Evolutionary conservation across 2,797 vertebrate genomes (phyloP).

Genomic region (Ceryle rudis): DNA sequence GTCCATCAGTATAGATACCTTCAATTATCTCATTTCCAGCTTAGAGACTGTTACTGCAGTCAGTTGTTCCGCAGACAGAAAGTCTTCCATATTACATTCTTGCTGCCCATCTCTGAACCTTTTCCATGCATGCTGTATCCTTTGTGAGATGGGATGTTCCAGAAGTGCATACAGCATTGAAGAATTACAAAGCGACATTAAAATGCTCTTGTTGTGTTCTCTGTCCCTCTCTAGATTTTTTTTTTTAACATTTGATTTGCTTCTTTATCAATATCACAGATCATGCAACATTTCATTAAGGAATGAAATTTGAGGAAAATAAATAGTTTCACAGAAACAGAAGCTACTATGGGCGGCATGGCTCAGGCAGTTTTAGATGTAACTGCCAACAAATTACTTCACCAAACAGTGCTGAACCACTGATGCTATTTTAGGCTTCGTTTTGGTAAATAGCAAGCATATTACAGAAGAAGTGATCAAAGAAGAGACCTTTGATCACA

Average conservation of each 20-base stretch:
- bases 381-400: conserved; percentile 64
- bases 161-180: neutral
- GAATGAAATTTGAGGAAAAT: conserved; percentile 23
- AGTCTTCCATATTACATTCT: neutral
- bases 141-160: neutral
- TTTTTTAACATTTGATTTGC: neutral
- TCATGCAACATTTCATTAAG: neutral
- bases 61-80: neutral
- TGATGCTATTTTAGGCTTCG: conserved; percentile 41
- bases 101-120: neutral
- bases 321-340: neutral
- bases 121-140: neutral
- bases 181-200: neutral
- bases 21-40: neutral
- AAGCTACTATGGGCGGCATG: neutral
- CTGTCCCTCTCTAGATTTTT: neutral
- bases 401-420: conserved; percentile 35
- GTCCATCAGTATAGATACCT: neutral
- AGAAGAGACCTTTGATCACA: conserved; percentile 62
- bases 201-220: neutral
- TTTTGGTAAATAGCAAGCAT: conserved; percentile 43
- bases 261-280: neutral
- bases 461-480: conserved; percentile 34
- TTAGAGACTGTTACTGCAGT: neutral
- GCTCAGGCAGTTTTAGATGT: conserved; percentile 24